Conservation (phyloP, 2,888 invertebrate genomes). For the Macrosiphum euphorbiae region DNA sequence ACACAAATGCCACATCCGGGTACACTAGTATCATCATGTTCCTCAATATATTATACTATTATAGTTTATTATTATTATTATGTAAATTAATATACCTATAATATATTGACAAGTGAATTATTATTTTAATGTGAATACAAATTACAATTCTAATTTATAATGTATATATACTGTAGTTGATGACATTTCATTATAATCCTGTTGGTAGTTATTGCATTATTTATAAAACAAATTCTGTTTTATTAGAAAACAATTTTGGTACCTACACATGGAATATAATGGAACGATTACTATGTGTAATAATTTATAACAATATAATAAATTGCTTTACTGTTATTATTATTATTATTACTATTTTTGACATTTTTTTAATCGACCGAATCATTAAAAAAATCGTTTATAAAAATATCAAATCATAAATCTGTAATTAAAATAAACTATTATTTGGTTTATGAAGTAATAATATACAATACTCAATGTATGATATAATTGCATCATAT, state of each 20-base stretch:
- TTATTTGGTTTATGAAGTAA: background rate
- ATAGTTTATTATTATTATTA: background rate
- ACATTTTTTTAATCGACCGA: background rate
- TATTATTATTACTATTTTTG: background rate
- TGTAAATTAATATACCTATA: background rate
- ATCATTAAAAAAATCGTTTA: background rate
- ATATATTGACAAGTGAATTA: background rate
- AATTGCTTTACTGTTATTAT: background rate
- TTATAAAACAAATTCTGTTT: slow-evolving; percentile 4
- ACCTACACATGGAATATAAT: background rate
- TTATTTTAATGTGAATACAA: background rate
- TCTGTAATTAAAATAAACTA: background rate
- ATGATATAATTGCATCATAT: background rate
- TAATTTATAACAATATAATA: background rate
- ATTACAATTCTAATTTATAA: background rate
- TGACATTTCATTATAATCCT: background rate
- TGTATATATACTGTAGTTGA: background rate
- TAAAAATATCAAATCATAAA: background rate
- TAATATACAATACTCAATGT: background rate
- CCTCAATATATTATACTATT: background rate
- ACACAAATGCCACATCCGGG: background rate
- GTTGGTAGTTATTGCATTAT: background rate
- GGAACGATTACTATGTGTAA: background rate
- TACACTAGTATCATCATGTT: background rate
- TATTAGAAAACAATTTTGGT: background rate